Percentiles rank a stretch among this genome's conserved stretches.
phyloP scores from a whole-genome alignment of 2,888 invertebrate species.

The Phymatocera aterrima region DNA sequence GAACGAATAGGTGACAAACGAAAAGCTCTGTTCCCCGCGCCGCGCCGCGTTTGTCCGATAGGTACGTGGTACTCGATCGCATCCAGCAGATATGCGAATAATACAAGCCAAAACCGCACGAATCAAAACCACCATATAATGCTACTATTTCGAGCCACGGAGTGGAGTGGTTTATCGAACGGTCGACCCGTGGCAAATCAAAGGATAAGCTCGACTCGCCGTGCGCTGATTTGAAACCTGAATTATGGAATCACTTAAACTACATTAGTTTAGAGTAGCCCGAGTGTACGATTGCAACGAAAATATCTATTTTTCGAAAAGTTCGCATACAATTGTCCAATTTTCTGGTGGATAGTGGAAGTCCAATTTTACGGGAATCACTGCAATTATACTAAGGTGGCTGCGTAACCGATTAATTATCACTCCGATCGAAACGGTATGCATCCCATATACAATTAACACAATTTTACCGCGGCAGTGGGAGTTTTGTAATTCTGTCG shows the following conservation, averaged over 20 bases:
- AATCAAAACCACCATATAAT: too few species aligned
- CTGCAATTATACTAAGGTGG: neutral
- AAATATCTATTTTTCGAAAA: neutral
- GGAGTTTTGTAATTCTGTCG: too few species aligned
- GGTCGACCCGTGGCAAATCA: conserved; percentile 17
- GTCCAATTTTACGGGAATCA: neutral
- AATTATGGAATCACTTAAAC: neutral
- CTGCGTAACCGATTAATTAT: neutral
- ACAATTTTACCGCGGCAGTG: too few species aligned
- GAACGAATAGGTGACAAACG: neutral
- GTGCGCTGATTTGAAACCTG: neutral
- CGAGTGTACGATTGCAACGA: neutral
- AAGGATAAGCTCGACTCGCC: conserved; percentile 14
- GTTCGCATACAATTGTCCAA: neutral
- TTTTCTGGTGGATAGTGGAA: neutral
- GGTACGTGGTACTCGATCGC: neutral
- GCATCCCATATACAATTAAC: too few species aligned
- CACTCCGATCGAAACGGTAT: neutral
- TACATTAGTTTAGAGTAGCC: neutral
- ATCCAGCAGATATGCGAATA: neutral
- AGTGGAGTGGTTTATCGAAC: conserved; percentile 6
- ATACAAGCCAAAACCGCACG: neutral
- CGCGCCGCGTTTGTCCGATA: too few species aligned
- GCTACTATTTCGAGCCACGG: neutral
- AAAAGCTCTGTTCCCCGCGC: neutral